A percentile compares a stretch with the other conserved stretches of the same genome.
Conservation (phyloP, 2,113 vertebrate genomes). For the Rhinichthys klamathensis region DNA sequence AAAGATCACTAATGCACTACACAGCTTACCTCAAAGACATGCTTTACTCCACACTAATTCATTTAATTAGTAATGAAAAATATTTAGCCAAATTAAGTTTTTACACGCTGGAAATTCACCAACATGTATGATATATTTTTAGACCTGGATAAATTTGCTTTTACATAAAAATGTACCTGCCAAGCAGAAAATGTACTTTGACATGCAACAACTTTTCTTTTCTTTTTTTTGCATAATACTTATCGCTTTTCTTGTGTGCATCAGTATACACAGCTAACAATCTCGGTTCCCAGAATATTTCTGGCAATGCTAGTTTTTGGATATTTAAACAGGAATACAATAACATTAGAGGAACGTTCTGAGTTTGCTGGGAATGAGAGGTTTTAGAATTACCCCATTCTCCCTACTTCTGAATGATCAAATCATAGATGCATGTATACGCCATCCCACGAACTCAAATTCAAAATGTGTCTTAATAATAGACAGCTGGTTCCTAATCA, state of each 20-base stretch:
- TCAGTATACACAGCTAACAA: neutral
- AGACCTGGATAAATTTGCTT: neutral
- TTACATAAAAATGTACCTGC: neutral
- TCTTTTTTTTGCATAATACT: neutral
- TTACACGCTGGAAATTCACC: neutral
- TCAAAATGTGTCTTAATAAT: constrained; percentile 29
- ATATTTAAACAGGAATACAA: neutral
- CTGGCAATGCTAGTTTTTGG: neutral
- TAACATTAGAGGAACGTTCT: neutral
- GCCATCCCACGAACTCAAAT: neutral
- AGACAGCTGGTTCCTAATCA: constrained; percentile 28
- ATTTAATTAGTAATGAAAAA: neutral
- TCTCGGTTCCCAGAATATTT: neutral
- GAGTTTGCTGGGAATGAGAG: neutral
- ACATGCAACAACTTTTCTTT: neutral
- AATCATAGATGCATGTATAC: constrained; percentile 16
- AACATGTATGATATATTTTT: neutral
- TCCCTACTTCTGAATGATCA: neutral
- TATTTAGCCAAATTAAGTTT: neutral
- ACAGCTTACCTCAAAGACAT: no score
- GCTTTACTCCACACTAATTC: no score
- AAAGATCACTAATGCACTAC: no score
- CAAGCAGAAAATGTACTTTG: neutral
- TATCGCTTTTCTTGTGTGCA: neutral
- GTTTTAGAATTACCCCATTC: neutral